phyloP scores from a whole-genome alignment of 2,888 invertebrate genomes.

The Eupithecia inturbata region DNA sequence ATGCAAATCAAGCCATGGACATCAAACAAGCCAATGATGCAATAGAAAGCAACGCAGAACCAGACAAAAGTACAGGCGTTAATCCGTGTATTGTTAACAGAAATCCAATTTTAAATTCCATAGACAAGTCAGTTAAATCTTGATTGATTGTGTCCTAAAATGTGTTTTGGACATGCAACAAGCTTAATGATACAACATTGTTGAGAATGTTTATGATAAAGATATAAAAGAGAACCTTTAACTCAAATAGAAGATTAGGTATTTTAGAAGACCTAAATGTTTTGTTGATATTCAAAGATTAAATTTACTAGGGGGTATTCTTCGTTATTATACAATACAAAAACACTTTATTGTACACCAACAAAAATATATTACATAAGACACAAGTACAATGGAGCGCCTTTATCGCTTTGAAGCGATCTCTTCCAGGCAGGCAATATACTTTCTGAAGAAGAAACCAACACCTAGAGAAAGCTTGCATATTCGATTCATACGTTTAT shows the following conservation, averaged over 20 bases:
- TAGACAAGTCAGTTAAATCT: conserved; percentile 73
- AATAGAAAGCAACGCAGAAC: conserved; percentile 49
- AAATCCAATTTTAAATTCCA: conserved; percentile 82
- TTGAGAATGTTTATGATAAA: conserved; percentile 29
- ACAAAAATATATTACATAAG: too few species aligned
- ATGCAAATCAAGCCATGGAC: conserved; percentile 45
- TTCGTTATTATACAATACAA: too few species aligned
- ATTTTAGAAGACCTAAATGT: too few species aligned
- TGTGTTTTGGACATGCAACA: conserved; percentile 58
- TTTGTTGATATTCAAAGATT: too few species aligned
- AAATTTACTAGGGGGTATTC: too few species aligned
- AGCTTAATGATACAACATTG: conserved; percentile 52
- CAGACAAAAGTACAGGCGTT: conserved; percentile 70
- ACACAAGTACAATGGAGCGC: too few species aligned
- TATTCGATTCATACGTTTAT: too few species aligned
- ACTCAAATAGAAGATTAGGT: neutral
- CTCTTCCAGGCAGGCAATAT: too few species aligned
- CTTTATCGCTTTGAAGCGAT: too few species aligned
- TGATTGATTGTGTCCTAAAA: conserved; percentile 79
- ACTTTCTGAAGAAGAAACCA: too few species aligned
- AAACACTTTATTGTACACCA: too few species aligned
- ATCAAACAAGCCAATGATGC: conserved; percentile 25
- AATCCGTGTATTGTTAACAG: conserved; percentile 80
- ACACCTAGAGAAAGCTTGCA: too few species aligned
- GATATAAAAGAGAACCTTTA: neutral